Base-by-base conservation (phyloP, 2,888 invertebrate genomes). In the Tenthredo amoena region DNA sequence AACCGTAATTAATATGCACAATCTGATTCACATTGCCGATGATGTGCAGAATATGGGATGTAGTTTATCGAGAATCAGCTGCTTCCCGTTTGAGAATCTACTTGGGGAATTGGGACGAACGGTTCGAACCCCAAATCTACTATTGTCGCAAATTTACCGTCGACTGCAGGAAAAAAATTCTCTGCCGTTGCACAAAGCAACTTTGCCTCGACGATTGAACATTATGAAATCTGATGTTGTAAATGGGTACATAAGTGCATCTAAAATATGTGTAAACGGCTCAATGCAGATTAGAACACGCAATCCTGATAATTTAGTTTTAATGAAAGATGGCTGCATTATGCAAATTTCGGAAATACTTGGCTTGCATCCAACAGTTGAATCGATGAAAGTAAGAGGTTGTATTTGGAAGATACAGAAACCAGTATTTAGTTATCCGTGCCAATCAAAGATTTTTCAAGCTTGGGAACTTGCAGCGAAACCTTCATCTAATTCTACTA, bases 1-100 rank as follows among this genome's bases (percentile, higher is more conserved):
- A 79, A 81, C 87, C 26, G 74, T 86, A 26, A 87, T 87, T 50
- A 88, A 89, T 86, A 85, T 88, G 2, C 88, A 89, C 77, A 87
- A 87, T 84, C 86, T 89, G 40, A 77, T 88, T 58, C 89, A 89
- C 86, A 62, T 88, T 47, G 76, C 87, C 26, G 65, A 86, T 47
- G 88, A 87, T 82, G 87, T 83, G 21, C 71, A 37, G 4, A 71
- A 71, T 71, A 71, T 71, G 37, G 71, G 71, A 71, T 71, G 71
- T 37, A 71, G 71, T 71, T 71, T 34, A 37, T 18, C 71, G 4
- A 71, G 71, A 71, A 37, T 71, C 5, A 71, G 71, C 37, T 71
- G 71, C 37, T 71, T 71, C 26, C 71, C 71, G 71, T 71, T 37
- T 26, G 71, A 71, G n/a, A 71, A 71, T 71, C 12, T 71, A 18